Evolutionary conservation across 2,113 vertebrate genomes (phyloP), one percentile per base, ranked within the genome.

Genomic region (Pseudorhombus dupliciocellatus): DNA sequence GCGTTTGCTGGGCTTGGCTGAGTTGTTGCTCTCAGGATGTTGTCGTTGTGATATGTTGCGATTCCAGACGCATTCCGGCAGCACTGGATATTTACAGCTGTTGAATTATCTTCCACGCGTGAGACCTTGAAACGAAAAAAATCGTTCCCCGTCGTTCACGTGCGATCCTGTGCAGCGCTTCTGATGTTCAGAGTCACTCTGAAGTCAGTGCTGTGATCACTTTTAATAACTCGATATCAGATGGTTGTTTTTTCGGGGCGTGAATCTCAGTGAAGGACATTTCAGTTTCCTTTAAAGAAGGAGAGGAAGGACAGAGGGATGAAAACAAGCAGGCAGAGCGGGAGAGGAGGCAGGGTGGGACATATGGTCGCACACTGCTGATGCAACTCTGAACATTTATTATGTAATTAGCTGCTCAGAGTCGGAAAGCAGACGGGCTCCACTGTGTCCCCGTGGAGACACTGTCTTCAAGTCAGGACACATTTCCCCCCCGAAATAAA

Each of bases 331-430:
- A 60, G 6, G 37, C 48, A 54, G 68, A 63, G 57, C 28, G 16
- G 44, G 9, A 61, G 18, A 61, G 18, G 54, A 40, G 28, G n/a
- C 37, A 72, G 44, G 12, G 48, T n/a, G 2, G 31, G 42, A 53
- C 50, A 66, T 59, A 28, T 67, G 1, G 30, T 44, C 59, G 40
- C 37, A 62, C 63, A 63, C 37, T 61, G 53, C 57, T 21, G 24
- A 69, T 69, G 54, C 69, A 61, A 57, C 52, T 52, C 54, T 68
- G 18, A 77, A 34, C 30, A 65, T 68, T 68, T 73, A 21, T 64
- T 54, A 64, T 28, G 31, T 67, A 64, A 64, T 55, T 28, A 65
- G 53, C 28, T 57, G 50, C 24, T 71, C 42, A 25, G 53, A 69
- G 61, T 20, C 40, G 59, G 5, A 59, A 7, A 66, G 59, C 42